Percentiles rank a stretch among this genome's conserved stretches.
Conservation (phyloP, 2,888 invertebrate species). For the Catotricha subobsoleta region DNA sequence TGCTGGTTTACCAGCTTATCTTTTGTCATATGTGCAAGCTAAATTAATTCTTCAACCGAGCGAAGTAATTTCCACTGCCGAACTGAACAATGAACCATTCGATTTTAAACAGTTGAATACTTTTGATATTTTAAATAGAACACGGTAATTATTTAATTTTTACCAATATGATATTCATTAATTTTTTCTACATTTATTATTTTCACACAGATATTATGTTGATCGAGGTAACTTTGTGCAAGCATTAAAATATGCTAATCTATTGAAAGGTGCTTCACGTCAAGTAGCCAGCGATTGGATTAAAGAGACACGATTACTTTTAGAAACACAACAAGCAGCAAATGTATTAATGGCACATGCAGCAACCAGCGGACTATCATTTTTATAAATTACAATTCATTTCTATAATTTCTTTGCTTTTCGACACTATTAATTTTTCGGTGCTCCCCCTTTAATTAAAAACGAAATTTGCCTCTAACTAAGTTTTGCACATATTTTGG, state of each 20-base stretch:
- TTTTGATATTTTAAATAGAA: constrained; percentile 75
- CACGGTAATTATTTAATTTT: constrained; percentile 39
- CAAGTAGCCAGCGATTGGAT: constrained; percentile 75
- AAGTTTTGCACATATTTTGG: too few species aligned
- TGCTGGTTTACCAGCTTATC: constrained; percentile 64
- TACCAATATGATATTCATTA: not conserved
- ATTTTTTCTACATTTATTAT: not conserved
- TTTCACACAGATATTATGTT: constrained; percentile 52
- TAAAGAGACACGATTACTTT: constrained; percentile 56
- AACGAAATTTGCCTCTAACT: too few species aligned
- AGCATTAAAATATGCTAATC: constrained; percentile 71
- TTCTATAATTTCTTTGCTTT: too few species aligned
- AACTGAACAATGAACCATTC: constrained; percentile 51
- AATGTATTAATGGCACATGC: constrained; percentile 80
- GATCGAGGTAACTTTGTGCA: constrained; percentile 73
- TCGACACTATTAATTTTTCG: too few species aligned
- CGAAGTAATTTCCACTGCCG: constrained; percentile 51
- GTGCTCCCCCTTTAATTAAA: too few species aligned
- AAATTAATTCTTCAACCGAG: constrained; percentile 51
- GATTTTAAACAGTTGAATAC: constrained; percentile 62
- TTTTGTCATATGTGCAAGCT: constrained; percentile 82
- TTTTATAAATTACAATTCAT: constrained; percentile 20
- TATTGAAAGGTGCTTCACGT: constrained; percentile 75
- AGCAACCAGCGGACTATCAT: constrained; percentile 49
- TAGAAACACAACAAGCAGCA: constrained; percentile 83